Evolutionary conservation across 2,113 vertebrate genomes (phyloP).

Genomic region (Tetrao urogallus): DNA sequence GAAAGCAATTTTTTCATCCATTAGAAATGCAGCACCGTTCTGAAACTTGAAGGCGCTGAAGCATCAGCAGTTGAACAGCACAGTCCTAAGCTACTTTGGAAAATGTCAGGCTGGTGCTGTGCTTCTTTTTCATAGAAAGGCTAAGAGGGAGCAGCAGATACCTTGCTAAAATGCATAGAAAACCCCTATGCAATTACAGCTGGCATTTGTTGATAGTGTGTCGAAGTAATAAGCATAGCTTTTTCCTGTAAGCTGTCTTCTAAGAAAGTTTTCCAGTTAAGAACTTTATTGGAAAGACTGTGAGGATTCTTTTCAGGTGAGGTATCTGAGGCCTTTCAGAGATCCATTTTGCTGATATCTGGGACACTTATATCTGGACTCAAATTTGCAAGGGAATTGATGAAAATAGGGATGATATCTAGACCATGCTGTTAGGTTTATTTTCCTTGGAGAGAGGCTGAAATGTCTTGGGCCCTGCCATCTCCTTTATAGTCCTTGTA

Average conservation of each 20-base stretch:
- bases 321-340: slow-evolving; percentile 37
- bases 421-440: slow-evolving; percentile 52
- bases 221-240: not conserved
- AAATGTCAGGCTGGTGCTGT: not conserved
- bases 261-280: not conserved
- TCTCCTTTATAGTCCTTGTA: slow-evolving; percentile 41
- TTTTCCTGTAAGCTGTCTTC: not conserved
- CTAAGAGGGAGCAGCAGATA: not conserved
- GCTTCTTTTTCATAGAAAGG: rapidly evolving
- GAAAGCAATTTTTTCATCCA: not conserved
- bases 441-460: slow-evolving; percentile 47
- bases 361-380: slow-evolving; percentile 68
- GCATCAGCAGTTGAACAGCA: not conserved
- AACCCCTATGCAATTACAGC: rapidly evolving
- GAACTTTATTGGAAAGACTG: slow-evolving; percentile 25
- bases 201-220: not conserved
- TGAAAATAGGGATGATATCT: slow-evolving; percentile 68
- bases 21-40: not conserved
- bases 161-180: not conserved
- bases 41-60: not conserved
- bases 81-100: not conserved
- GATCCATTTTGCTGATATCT: slow-evolving; percentile 58
- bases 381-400: slow-evolving; percentile 51
- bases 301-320: slow-evolving; percentile 5
- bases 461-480: slow-evolving; percentile 42